A percentile compares a stretch with the other conserved stretches of the same genome.
Evolutionary conservation across 2,888 invertebrate species (phyloP).

Genomic region (Thecocarcelia acutangulata): DNA sequence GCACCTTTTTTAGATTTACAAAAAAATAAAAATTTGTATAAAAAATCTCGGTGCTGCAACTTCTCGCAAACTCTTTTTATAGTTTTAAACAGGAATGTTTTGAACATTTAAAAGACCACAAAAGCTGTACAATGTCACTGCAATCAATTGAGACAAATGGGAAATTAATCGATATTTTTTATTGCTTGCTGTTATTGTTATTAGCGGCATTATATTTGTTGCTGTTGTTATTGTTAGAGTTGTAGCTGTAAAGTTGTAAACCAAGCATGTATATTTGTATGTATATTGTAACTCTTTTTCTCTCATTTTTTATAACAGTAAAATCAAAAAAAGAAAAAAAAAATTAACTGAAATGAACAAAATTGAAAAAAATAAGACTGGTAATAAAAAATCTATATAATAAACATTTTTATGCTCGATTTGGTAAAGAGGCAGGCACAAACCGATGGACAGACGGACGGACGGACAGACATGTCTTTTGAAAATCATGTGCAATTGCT

Average conservation of each 20-base stretch:
- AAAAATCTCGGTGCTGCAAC: neutral
- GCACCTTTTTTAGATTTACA: slow-evolving; percentile 48
- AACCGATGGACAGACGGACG: neutral
- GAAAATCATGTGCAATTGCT: slow-evolving; percentile 25
- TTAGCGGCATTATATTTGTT: neutral
- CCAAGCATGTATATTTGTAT: slow-evolving; percentile 35
- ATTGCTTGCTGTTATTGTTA: slow-evolving; percentile 34
- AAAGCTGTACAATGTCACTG: slow-evolving; percentile 52
- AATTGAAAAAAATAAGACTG: slow-evolving; percentile 8
- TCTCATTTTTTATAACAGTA: slow-evolving; percentile 16
- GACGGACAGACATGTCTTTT: slow-evolving; percentile 26
- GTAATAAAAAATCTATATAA: slow-evolving; percentile 37
- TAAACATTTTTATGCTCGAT: slow-evolving; percentile 65
- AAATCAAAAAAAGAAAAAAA: slow-evolving; percentile 23
- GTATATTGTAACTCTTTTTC: slow-evolving; percentile 19
- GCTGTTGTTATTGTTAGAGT: neutral
- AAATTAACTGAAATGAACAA: slow-evolving; percentile 31
- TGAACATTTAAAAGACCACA: slow-evolving; percentile 18
- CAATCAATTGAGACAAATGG: slow-evolving; percentile 67
- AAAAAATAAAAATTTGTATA: slow-evolving; percentile 17
- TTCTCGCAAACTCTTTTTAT: neutral
- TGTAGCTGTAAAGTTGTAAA: slow-evolving; percentile 48
- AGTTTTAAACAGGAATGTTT: slow-evolving; percentile 25
- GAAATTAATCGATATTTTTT: slow-evolving; percentile 63
- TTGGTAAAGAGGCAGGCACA: slow-evolving; percentile 51